phyloP scores from a whole-genome alignment of 2,797 vertebrate genomes.

The Sebastes diaconus region DNA sequence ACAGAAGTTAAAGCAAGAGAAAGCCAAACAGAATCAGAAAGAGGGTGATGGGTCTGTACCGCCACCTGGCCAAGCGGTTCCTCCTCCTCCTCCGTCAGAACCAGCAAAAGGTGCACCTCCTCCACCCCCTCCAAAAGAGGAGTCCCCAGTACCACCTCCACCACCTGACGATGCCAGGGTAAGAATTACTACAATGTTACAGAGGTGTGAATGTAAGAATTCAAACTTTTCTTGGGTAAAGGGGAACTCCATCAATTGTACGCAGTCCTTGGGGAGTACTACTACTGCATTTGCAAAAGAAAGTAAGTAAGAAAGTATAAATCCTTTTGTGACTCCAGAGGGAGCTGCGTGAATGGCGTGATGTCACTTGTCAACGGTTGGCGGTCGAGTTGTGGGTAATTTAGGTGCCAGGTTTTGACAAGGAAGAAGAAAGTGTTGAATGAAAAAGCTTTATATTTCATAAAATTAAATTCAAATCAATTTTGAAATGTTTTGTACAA shows the following conservation, averaged over 20 bases:
- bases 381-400: background rate
- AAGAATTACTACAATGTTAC: slow-evolving; percentile 47
- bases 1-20: slow-evolving; percentile 84
- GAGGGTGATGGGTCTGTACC: slow-evolving; percentile 26
- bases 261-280: background rate
- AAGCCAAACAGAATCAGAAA: slow-evolving; percentile 82
- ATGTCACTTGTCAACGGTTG: background rate
- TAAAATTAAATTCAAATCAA: background rate
- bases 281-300: background rate
- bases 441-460: too few relatives aligned
- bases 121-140: slow-evolving; percentile 88
- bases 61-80: slow-evolving; percentile 41
- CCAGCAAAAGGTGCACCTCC: slow-evolving; percentile 81
- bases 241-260: background rate
- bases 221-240: background rate
- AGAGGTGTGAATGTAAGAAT: background rate
- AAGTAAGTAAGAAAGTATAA: background rate
- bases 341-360: background rate
- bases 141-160: slow-evolving; percentile 85
- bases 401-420: background rate
- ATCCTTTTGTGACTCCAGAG: background rate
- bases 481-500: background rate
- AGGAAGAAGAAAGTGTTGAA: background rate
- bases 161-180: slow-evolving; percentile 84
- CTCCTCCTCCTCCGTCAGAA: slow-evolving; percentile 77